Base-by-base conservation (phyloP, 2,797 vertebrate species). In the Protosalanx chinensis region DNA sequence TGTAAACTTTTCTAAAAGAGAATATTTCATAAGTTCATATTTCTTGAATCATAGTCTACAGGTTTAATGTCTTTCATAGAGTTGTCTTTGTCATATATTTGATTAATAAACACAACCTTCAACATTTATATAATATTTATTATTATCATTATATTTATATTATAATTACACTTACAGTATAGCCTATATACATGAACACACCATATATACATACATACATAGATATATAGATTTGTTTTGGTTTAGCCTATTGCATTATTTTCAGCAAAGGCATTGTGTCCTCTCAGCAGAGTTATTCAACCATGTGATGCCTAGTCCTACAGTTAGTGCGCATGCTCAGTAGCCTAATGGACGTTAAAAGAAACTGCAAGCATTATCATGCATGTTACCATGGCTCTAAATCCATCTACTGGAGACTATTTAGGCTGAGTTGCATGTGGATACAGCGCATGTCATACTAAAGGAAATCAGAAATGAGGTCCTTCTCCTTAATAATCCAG, bases 371-470 rank as follows among this genome's bases (percentile, higher is more conserved):
- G 15, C 62, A 76, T 64, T 68, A 70, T 37, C 3, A 64, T 18
- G 51, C 63, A 35, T 20, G 46, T 51, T 73, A 74, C 51, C 3
- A 64, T 18, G 51, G 66, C 41, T 20, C 53, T 51, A 75, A 74
- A 73, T 79, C 65, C 68, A 65, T 59, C 15, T 15, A 23, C 64
- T 51, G 63, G 41, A 46, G 20, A 37, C 64, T 49, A 27, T 20
- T 68, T 59, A 67, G 59, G 53, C 41, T 33, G 41, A 58, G 62
- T 64, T 35, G 53, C 37, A 27, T 49, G 16, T 49, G 41, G 60
- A 37, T 49, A 67, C 63, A 4, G 80, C 84, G 84, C 86, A 86
- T 83, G 84, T 74, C 79, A 61, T 68, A 70, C 63, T 77, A 68
- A 30, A 70, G 57, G 56, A 68, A 75, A 71, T 16, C 76, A 69